Conservation (phyloP, 1,140 invertebrate genomes). For the Campoletis sonorensis region DNA sequence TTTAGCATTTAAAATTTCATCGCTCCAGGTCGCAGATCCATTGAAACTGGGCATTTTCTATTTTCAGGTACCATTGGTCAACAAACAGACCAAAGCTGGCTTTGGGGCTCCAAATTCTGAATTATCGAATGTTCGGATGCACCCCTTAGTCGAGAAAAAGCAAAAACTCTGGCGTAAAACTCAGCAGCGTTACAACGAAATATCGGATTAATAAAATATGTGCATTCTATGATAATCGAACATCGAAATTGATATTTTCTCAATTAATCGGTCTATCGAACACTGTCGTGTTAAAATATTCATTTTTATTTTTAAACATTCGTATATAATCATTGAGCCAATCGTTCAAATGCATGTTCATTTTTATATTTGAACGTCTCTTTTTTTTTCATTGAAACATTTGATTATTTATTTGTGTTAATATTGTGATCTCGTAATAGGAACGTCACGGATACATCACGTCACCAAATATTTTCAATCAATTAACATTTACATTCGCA, state of each 20-base stretch:
- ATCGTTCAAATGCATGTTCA: neutral
- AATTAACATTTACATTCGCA: too few species aligned
- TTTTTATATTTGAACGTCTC: too few species aligned
- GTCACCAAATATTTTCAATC: too few species aligned
- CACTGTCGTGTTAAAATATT: too few species aligned
- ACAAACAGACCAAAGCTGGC: constrained; percentile 71
- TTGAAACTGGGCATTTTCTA: constrained; percentile 45
- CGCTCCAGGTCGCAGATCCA: too few species aligned
- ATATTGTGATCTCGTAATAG: too few species aligned
- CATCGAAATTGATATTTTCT: neutral
- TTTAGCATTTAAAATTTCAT: too few species aligned
- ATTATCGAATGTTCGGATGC: constrained; percentile 59
- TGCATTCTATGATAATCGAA: constrained; percentile 1
- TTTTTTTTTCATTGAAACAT: too few species aligned
- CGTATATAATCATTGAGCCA: neutral
- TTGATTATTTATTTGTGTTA: too few species aligned
- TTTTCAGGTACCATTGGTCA: constrained; percentile 69
- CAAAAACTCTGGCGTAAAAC: constrained; percentile 73
- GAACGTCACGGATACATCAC: too few species aligned
- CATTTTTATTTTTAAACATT: neutral
- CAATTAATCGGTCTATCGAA: neutral
- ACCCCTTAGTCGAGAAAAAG: constrained; percentile 69
- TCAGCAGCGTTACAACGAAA: constrained; percentile 72
- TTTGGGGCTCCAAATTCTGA: constrained; percentile 64
- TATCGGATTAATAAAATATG: constrained; percentile 56